These are phyloP conservation scores for Nestor notabilis DNA, from an alignment of 2,113 vertebrate species.

Conservation along the genomic window DNA sequence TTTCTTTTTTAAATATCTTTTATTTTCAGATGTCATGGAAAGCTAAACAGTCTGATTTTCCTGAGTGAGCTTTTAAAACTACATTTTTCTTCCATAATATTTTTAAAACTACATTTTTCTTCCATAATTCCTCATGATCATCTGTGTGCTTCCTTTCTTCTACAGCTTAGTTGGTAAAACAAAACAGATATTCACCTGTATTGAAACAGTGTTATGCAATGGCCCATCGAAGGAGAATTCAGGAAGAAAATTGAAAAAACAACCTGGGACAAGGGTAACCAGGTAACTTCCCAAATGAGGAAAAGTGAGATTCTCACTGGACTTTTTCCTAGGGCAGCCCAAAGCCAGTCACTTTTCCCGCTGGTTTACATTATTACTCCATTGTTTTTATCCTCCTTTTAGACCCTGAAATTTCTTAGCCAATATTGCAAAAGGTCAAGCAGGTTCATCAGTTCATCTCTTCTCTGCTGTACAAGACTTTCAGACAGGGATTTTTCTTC, in stretches of 20 bases:
- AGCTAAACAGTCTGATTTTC: not conserved
- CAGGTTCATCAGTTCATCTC: not conserved
- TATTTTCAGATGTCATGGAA: not conserved
- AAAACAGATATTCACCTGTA: not conserved
- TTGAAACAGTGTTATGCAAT: not conserved
- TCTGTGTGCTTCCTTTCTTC: not conserved
- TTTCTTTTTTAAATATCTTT: not conserved
- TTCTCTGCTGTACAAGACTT: not conserved
- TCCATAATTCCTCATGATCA: not conserved
- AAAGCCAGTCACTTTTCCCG: not conserved
- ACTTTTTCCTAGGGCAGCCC: not conserved
- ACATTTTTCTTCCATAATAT: not conserved
- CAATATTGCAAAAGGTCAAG: not conserved
- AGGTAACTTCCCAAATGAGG: not conserved
- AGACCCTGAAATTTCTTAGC: not conserved
- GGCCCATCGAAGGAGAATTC: not conserved
- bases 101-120: not conserved
- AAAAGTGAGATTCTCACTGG: not conserved
- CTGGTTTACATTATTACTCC: not conserved
- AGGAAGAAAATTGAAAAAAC: not conserved
- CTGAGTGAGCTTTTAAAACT: not conserved
- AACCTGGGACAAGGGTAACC: not conserved
- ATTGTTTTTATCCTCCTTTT: not conserved
- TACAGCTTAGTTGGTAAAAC: not conserved
- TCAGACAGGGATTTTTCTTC: not conserved